Conservation (phyloP, 2,113 vertebrate species). For the Campylomormyrus numenius region DNA sequence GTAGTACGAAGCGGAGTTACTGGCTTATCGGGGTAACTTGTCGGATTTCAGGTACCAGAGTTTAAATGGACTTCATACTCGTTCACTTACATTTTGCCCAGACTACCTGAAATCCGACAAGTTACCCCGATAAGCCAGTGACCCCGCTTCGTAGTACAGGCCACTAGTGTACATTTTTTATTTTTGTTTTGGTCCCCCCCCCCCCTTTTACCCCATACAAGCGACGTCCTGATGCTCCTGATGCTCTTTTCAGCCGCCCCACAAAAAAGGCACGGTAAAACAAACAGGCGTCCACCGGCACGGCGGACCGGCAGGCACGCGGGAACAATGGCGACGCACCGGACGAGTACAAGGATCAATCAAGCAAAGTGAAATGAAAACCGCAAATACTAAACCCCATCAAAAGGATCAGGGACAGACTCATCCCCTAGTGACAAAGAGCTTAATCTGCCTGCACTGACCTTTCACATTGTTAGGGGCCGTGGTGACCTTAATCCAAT, state of each 20-base stretch:
- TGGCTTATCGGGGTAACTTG: too few species aligned
- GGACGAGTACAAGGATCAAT: slow-evolving; percentile 59
- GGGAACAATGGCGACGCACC: slow-evolving; percentile 53
- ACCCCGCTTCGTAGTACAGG: too few species aligned
- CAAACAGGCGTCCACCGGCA: slow-evolving; percentile 48
- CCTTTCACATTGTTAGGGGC: slow-evolving; percentile 91
- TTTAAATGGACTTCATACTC: too few species aligned
- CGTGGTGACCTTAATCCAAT: slow-evolving; percentile 94
- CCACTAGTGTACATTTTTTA: background rate
- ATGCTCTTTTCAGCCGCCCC: slow-evolving; percentile 34
- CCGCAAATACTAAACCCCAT: slow-evolving; percentile 57
- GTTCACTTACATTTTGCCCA: too few species aligned
- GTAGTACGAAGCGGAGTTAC: too few species aligned
- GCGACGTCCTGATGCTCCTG: background rate
- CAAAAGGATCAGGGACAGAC: slow-evolving; percentile 58
- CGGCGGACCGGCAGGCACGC: slow-evolving; percentile 55
- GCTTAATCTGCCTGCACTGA: slow-evolving; percentile 80
- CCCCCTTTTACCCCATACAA: slow-evolving; percentile 23
- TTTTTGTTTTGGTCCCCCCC: background rate
- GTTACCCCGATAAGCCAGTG: too few species aligned
- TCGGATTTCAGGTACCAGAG: too few species aligned
- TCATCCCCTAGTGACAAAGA: slow-evolving; percentile 68
- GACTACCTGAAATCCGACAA: too few species aligned
- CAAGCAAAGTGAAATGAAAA: slow-evolving; percentile 51
- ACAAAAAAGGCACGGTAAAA: slow-evolving; percentile 52